Evolutionary conservation across 2,888 invertebrate species (phyloP).

Genomic region (Ormyrus pomaceus): DNA sequence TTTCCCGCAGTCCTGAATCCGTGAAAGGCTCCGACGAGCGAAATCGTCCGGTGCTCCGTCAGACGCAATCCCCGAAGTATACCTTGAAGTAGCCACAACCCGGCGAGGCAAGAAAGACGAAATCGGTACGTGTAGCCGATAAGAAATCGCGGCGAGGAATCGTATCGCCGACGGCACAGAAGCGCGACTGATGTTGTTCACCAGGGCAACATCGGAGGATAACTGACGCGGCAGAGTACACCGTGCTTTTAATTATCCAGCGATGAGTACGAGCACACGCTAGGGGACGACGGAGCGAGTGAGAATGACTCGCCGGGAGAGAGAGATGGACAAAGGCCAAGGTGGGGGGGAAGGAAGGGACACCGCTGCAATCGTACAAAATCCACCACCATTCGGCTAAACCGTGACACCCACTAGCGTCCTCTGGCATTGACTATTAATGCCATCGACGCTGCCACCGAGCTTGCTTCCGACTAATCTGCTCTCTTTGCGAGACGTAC

Average conservation of each 20-base stretch:
- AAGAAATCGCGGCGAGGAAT: too few species aligned
- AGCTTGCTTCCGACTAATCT: conserved; percentile 32
- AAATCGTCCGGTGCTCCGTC: too few species aligned
- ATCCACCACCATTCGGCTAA: not conserved
- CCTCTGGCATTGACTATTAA: not conserved
- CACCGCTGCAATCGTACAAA: not conserved
- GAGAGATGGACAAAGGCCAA: not conserved
- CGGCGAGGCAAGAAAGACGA: too few species aligned
- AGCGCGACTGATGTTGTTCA: conserved; percentile 22
- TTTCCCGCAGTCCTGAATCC: too few species aligned
- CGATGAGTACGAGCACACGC: conserved; percentile 25
- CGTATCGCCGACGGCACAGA: too few species aligned
- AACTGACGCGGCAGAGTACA: conserved; percentile 51
- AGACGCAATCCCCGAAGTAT: too few species aligned
- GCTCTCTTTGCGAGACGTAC: conserved; percentile 22
- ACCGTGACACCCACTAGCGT: not conserved
- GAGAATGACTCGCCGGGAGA: not conserved
- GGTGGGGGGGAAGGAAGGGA: conserved; percentile 14
- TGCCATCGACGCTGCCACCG: conserved; percentile 17
- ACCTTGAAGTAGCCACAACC: too few species aligned
- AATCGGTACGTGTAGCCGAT: too few species aligned
- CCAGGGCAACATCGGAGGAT: conserved; percentile 45
- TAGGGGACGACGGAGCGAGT: conserved; percentile 18
- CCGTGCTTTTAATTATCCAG: conserved; percentile 58
- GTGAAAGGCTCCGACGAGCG: too few species aligned